phyloP scores from a whole-genome alignment of 2,797 vertebrate genomes.

The Thripadectes ignobilis region DNA sequence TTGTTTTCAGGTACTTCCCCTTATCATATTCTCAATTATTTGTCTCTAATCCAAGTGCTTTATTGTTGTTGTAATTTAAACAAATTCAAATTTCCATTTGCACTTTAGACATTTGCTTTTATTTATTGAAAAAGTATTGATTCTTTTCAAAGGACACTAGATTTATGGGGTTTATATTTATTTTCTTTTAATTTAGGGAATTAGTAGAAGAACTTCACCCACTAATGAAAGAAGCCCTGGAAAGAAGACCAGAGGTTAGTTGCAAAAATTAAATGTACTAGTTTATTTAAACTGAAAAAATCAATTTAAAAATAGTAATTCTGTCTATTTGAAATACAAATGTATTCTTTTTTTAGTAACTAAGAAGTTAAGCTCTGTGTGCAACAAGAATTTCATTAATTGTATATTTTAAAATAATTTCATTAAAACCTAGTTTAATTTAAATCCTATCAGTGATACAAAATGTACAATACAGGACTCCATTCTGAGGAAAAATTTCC shows the following conservation, averaged over 20 bases:
- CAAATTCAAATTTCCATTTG: neutral
- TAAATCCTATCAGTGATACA: neutral
- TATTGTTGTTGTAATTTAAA: neutral
- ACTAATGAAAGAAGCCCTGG: constrained; percentile 96
- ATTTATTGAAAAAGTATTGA: neutral
- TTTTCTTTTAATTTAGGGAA: constrained; percentile 78
- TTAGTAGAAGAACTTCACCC: constrained; percentile 96
- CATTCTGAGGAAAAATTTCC: neutral
- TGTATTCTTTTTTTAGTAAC: neutral
- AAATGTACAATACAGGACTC: neutral
- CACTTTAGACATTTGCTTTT: neutral
- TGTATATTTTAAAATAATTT: neutral
- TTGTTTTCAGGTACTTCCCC: constrained; percentile 90
- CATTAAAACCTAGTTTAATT: neutral
- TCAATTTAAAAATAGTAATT: neutral
- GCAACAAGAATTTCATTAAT: neutral
- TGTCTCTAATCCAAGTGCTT: neutral
- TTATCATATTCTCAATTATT: neutral
- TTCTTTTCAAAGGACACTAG: neutral
- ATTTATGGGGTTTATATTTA: neutral
- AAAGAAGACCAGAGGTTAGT: constrained; percentile 95
- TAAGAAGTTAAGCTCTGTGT: neutral
- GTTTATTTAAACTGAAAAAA: neutral
- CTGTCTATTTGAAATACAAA: neutral
- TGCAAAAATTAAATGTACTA: neutral